Conservation (phyloP, 2,113 vertebrate genomes). For the Lathamus discolor region DNA sequence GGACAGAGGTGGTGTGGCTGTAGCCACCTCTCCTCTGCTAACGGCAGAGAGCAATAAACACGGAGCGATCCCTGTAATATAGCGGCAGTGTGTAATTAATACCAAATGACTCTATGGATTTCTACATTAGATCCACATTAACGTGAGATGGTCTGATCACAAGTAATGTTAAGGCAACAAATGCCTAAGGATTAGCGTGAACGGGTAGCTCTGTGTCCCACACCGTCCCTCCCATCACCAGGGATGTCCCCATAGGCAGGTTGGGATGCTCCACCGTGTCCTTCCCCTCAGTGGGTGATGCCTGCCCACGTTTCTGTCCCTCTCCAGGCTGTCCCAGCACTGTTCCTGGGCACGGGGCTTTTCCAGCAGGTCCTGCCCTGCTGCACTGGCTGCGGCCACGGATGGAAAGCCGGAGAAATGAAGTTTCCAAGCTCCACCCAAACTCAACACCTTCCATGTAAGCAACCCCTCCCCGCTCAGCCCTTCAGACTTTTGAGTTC, state of each 20-base stretch:
- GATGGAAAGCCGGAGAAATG: neutral
- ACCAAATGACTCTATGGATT: conserved; percentile 63
- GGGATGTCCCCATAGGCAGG: neutral
- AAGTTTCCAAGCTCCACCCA: neutral
- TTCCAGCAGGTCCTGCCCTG: neutral
- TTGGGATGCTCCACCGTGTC: neutral
- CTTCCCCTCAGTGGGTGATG: neutral
- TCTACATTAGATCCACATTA: conserved; percentile 62
- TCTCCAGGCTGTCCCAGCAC: neutral
- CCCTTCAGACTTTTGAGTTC: neutral
- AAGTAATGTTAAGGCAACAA: conserved; percentile 13
- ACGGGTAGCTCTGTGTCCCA: neutral
- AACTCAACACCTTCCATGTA: neutral
- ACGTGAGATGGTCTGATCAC: conserved; percentile 21
- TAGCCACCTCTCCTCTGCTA: neutral
- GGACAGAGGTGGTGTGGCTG: neutral
- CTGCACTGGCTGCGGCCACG: neutral
- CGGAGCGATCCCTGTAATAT: conserved; percentile 2
- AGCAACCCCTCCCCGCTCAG: neutral
- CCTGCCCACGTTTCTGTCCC: neutral
- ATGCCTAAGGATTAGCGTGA: neutral
- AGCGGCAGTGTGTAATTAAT: conserved; percentile 69
- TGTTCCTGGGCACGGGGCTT: rapidly evolving
- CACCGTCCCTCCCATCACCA: neutral
- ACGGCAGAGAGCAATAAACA: conserved; percentile 49